Evolutionary conservation across 1,140 invertebrate species (phyloP).

Genomic region (Periplaneta americana): DNA sequence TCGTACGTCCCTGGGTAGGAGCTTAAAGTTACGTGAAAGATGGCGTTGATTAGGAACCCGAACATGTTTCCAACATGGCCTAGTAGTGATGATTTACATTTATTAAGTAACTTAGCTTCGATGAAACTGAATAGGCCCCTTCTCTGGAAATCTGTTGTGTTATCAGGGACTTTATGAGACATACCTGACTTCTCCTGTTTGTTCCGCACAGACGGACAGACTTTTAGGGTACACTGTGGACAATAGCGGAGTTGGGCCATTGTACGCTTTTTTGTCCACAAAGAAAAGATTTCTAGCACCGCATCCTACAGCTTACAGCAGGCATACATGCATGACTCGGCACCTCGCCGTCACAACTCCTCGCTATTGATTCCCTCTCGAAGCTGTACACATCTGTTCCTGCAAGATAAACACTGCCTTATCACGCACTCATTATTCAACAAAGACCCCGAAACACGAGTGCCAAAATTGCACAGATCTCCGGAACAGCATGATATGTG

Average conservation of each 20-base stretch:
- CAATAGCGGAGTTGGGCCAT: background rate
- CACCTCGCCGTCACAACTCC: background rate
- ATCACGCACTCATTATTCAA: background rate
- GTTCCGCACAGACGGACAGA: background rate
- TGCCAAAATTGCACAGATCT: background rate
- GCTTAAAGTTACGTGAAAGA: no score
- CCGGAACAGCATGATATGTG: background rate
- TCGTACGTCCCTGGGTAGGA: no score
- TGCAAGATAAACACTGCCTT: background rate
- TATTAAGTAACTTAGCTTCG: no score
- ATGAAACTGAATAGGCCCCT: background rate
- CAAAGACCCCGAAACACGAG: background rate
- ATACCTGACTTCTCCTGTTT: background rate
- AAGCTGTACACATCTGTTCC: background rate
- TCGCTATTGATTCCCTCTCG: background rate
- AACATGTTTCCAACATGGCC: no score
- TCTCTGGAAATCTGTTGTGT: background rate
- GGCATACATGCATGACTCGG: background rate
- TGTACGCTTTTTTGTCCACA: background rate
- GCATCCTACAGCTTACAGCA: background rate
- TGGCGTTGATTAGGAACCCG: no score
- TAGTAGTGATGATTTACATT: no score
- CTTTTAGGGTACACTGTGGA: background rate
- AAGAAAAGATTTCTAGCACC: background rate
- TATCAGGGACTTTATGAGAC: background rate